Evolutionary conservation across 2,797 vertebrate species (phyloP).

Genomic region (Urocyon cinereoargenteus): DNA sequence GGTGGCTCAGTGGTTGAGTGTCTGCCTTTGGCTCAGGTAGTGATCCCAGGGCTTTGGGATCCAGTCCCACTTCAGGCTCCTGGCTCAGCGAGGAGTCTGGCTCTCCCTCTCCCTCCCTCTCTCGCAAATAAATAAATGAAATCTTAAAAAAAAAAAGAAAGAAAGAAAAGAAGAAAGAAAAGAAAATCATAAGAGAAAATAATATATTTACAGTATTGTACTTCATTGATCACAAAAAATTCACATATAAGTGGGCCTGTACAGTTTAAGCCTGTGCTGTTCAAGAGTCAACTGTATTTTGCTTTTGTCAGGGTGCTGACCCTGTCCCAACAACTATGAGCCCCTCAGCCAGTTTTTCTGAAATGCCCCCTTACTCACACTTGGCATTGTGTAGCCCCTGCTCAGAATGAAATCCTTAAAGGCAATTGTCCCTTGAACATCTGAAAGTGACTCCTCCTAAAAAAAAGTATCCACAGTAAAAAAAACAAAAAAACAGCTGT

Average conservation of each 20-base stretch:
- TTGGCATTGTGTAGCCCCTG: slow-evolving; percentile 82
- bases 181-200: neutral
- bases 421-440: slow-evolving; percentile 81
- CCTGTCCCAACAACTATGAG: neutral
- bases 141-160: too few relatives aligned
- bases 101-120: too few relatives aligned
- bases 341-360: neutral
- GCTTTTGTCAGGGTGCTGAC: neutral
- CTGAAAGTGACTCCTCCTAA: slow-evolving; percentile 81
- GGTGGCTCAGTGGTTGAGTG: too few relatives aligned
- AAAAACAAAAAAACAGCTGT: neutral
- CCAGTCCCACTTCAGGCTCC: too few relatives aligned
- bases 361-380: slow-evolving; percentile 62
- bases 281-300: neutral
- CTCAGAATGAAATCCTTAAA: slow-evolving; percentile 86
- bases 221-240: neutral
- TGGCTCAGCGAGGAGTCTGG: too few relatives aligned
- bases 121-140: too few relatives aligned
- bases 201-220: neutral
- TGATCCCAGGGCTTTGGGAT: too few relatives aligned
- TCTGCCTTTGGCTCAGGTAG: too few relatives aligned
- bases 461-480: slow-evolving; percentile 42
- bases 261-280: neutral
- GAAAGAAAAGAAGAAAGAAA: too few relatives aligned
- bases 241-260: neutral